Percentiles rank a stretch among this genome's conserved stretches.
phyloP scores from a whole-genome alignment of 2,113 vertebrate genomes.

The Ophthalmolycus amberensis region DNA sequence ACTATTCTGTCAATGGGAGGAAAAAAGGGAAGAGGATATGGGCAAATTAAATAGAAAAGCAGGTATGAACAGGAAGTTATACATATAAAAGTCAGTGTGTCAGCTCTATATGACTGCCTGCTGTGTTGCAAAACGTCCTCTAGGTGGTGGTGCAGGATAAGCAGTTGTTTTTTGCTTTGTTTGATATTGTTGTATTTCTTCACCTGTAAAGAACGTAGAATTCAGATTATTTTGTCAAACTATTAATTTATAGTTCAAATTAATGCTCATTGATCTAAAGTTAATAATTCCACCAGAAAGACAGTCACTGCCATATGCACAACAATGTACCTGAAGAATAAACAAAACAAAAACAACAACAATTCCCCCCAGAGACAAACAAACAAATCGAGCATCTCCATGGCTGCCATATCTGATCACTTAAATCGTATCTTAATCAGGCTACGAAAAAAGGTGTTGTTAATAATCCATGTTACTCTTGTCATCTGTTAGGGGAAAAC shows the following conservation, averaged over 20 bases:
- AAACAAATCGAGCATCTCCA: background rate
- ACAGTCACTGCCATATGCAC: background rate
- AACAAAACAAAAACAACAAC: background rate
- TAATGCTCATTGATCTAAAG: background rate
- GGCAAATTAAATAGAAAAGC: background rate
- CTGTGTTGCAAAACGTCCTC: background rate
- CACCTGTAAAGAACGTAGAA: too few relatives aligned
- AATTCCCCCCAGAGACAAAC: background rate
- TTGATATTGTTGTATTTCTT: background rate
- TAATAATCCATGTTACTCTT: background rate
- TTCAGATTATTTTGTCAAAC: background rate
- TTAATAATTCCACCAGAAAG: background rate
- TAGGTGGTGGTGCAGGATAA: slow-evolving; percentile 64
- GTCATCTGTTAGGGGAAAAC: background rate
- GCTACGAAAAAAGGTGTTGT: background rate
- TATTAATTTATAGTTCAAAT: background rate
- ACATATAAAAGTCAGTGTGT: background rate
- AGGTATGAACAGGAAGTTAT: background rate
- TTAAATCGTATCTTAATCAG: background rate
- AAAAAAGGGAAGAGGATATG: background rate
- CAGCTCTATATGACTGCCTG: background rate
- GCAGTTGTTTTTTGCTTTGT: accelerated
- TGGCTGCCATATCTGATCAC: background rate
- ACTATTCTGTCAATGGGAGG: background rate
- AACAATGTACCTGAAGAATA: background rate